Evolutionary conservation across 2,888 invertebrate species (phyloP).

Genomic region (Nowickia ferox): DNA sequence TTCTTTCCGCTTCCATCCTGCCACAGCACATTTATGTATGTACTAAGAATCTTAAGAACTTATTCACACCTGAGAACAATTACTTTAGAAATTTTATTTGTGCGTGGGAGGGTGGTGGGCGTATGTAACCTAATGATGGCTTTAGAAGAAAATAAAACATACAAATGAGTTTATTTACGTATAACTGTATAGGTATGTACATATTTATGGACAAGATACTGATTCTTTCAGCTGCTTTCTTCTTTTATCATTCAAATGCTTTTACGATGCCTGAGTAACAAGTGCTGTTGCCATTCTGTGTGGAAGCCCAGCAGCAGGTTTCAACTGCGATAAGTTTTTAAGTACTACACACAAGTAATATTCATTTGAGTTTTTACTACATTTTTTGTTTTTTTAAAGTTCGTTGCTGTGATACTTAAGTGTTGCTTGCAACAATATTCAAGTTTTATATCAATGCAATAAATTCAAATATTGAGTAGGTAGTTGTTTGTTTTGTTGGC

Average conservation of each 20-base stretch:
- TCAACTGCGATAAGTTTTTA: constrained; percentile 48
- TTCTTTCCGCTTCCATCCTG: constrained; percentile 68
- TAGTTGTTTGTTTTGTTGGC: constrained; percentile 40
- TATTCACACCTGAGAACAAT: constrained; percentile 83
- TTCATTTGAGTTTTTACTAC: not conserved
- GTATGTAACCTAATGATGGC: not conserved
- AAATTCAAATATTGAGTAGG: constrained; percentile 43
- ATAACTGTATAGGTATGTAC: not conserved
- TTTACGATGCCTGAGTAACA: constrained; percentile 3
- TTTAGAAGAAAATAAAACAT: not conserved
- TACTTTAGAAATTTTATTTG: constrained; percentile 71
- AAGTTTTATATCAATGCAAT: constrained; percentile 36
- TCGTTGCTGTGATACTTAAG: constrained; percentile 59
- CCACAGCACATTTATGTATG: constrained; percentile 74
- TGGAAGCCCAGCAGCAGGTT: constrained; percentile 31
- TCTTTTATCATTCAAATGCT: constrained; percentile 19
- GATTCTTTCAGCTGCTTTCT: not conserved
- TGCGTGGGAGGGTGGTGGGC: constrained; percentile 31
- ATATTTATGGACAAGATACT: constrained; percentile 47
- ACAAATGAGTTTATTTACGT: constrained; percentile 23
- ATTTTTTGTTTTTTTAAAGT: constrained; percentile 14
- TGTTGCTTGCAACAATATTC: constrained; percentile 61
- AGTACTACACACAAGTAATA: constrained; percentile 24
- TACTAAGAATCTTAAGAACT: constrained; percentile 80
- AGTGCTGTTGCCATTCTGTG: constrained; percentile 30